Base-by-base conservation (phyloP, 2,113 vertebrate genomes). In the Myiopsitta monachus region DNA sequence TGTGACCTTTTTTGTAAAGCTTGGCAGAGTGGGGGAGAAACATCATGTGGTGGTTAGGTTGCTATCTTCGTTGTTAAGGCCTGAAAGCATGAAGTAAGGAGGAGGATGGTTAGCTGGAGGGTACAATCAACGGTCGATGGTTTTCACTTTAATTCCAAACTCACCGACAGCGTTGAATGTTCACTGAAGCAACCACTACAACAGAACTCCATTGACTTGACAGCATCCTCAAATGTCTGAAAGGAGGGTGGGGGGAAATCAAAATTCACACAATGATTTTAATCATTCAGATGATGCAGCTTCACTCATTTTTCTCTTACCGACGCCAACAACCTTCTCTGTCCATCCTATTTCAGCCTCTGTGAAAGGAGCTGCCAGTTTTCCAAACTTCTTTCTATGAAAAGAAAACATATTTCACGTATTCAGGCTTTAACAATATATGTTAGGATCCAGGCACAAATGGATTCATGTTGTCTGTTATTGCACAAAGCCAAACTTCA, bases 41-140 rank as follows among this genome's bases (percentile, higher is more conserved):
- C 90, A 88, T 87, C 79, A 27, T 46, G 30, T 63, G 77, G 57
- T 63, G 88, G 61, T 95, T 86, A 92, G 92, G 83, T 87, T 87
- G 92, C 94, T 88, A 77, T 97, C 97, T 96, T 97, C 93, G 63
- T 66, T 90, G 90, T 86, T 94, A 85, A 95, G 85, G 83, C 92
- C 95, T 92, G 94, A 85, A 90, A 91, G 94, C 86, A 80, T 70
- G 94, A 92, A 96, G 96, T 51, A 95, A 96, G 91, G 94, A 97
- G 96, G 93, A 97, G 88, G 97, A 96, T 91, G 97, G 98, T 98
- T 97, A 98, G 98, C 99, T 98, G 97, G 98, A 99, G 99, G 99
- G 99, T 99, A 99, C 99, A 99, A 98, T 99, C 99, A 99, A 99
- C 99, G 99, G 99, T 99, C 99, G 99, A 99, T 99, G 99, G 99